These are phyloP conservation scores for Microplitis demolitor DNA, from an alignment of 1,140 invertebrate species.

Conservation along the genomic window DNA sequence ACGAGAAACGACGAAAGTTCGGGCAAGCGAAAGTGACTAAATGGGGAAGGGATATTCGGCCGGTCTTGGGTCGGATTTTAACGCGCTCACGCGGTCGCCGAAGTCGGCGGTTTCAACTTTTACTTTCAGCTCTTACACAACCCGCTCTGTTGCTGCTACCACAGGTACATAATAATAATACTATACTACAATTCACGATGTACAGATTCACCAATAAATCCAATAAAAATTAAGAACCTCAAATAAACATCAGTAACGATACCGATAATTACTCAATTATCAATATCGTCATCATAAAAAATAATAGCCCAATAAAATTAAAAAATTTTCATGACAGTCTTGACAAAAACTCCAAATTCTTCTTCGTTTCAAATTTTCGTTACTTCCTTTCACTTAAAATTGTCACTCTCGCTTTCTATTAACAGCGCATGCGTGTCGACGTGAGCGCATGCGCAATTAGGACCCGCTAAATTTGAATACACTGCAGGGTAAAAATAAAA, in stretches of 20 bases:
- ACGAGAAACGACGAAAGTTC: conserved; percentile 16
- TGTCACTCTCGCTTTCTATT: conserved; percentile 8
- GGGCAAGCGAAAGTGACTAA: conserved; percentile 18
- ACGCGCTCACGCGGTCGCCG: conserved; percentile 50
- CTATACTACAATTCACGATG: not conserved
- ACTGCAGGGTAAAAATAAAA: no score
- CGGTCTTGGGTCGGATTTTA: conserved; percentile 55
- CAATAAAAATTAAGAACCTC: no score
- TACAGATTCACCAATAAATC: no score
- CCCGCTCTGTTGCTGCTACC: conserved; percentile 24
- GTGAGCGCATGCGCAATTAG: conserved; percentile 8
- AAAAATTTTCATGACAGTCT: no score
- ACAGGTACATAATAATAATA: not conserved
- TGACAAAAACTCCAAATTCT: not conserved
- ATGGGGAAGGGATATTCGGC: conserved; percentile 47
- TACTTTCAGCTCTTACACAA: conserved; percentile 64
- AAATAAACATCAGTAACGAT: no score
- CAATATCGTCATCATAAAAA: no score
- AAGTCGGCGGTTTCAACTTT: conserved; percentile 61
- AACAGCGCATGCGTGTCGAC: conserved; percentile 15
- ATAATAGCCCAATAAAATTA: no score
- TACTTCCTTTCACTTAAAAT: conserved; percentile 6
- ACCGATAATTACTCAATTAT: no score
- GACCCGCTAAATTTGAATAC: not conserved
- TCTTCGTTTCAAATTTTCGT: not conserved